These are phyloP conservation scores for Nibea coibor DNA, from an alignment of 2,113 vertebrate genomes.

Conservation along the genomic window DNA sequence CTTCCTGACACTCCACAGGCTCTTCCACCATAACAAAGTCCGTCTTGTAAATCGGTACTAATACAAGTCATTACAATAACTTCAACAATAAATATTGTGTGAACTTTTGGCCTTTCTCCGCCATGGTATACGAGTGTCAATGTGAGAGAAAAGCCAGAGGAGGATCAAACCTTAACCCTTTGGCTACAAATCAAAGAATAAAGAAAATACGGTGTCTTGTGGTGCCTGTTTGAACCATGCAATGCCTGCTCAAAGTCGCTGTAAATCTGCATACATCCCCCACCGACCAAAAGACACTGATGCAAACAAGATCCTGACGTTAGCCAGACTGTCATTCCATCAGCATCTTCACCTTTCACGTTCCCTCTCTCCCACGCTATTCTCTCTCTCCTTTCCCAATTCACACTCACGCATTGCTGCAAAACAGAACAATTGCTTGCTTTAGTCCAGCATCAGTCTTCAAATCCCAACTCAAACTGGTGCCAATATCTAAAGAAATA, in stretches of 20 bases:
- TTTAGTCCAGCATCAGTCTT: neutral
- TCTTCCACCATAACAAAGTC: conserved; percentile 23
- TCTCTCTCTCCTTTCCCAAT: neutral
- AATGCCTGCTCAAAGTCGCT: conserved; percentile 15
- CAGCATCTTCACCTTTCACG: conserved; percentile 7
- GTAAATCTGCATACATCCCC: conserved; percentile 19
- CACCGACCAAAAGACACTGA: conserved; percentile 12
- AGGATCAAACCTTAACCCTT: conserved; percentile 5
- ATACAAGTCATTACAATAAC: conserved; percentile 32
- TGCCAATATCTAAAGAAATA: neutral
- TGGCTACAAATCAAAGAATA: conserved; percentile 38
- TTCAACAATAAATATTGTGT: conserved; percentile 28
- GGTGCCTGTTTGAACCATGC: neutral
- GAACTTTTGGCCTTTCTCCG: conserved; percentile 29
- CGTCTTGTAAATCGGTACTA: conserved; percentile 1
- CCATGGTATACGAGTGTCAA: neutral
- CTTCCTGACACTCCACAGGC: conserved; percentile 19
- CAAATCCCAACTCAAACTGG: neutral
- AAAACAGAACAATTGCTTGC: neutral
- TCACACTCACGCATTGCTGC: neutral
- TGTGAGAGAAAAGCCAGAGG: conserved; percentile 49
- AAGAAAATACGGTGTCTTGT: conserved; percentile 1
- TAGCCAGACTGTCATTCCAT: conserved; percentile 32
- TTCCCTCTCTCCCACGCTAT: neutral
- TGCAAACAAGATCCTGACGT: conserved; percentile 34